phyloP scores from a whole-genome alignment of 2,888 invertebrate genomes.

The Ornithoptera alexandrae region DNA sequence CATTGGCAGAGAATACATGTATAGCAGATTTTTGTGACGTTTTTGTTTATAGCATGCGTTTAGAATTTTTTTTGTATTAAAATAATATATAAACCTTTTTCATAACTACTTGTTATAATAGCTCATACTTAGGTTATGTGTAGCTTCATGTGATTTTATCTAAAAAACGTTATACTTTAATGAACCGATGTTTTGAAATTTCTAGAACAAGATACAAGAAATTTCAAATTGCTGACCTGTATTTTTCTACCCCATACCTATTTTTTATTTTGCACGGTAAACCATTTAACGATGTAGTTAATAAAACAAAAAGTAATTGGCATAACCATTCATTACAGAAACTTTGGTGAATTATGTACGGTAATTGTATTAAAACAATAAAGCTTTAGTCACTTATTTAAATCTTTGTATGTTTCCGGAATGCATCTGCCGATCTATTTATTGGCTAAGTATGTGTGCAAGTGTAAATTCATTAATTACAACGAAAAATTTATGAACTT shows the following conservation, averaged over 20 bases:
- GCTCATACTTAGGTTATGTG: no score
- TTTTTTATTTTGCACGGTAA: neutral
- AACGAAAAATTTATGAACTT: constrained; percentile 4
- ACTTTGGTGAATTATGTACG: neutral
- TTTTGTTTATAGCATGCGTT: no score
- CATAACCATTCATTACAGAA: no score
- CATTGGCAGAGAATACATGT: no score
- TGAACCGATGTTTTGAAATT: neutral
- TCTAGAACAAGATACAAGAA: neutral
- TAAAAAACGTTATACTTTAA: no score
- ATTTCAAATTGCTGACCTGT: neutral
- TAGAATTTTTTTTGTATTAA: no score
- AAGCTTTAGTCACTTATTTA: neutral
- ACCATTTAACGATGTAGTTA: neutral
- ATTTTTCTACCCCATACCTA: neutral
- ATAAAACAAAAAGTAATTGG: neutral
- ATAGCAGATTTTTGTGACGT: no score
- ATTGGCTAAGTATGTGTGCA: neutral
- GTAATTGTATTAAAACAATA: neutral
- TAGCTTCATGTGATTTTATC: no score
- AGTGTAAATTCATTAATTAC: neutral
- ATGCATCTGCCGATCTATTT: neutral
- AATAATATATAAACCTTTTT: no score
- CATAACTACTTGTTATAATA: no score
- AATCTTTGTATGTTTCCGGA: neutral